A percentile compares a stretch with the other conserved stretches of the same genome.
Evolutionary conservation across 2,888 invertebrate genomes (phyloP).

Genomic region (Cryptosula pallasiana): DNA sequence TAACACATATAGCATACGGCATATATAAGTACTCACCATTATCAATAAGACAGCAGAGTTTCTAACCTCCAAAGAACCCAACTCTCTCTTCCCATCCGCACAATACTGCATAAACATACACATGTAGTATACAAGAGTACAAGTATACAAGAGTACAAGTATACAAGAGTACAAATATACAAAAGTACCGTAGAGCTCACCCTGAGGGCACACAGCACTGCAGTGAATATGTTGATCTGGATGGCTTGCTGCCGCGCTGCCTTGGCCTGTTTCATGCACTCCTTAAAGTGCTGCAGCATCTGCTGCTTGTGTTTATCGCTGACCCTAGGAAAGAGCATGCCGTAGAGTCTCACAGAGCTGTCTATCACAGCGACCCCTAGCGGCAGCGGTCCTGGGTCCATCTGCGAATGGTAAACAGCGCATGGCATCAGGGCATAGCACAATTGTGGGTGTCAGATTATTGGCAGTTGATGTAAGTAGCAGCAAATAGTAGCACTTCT

Average conservation of each 20-base stretch:
- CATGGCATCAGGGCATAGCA: too few relatives aligned
- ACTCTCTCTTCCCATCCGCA: conserved; percentile 73
- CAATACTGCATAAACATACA: conserved; percentile 58
- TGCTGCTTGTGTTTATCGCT: conserved; percentile 89
- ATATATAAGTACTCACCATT: conserved; percentile 61
- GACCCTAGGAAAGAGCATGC: conserved; percentile 86
- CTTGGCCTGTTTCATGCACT: conserved; percentile 84
- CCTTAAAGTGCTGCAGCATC: conserved; percentile 93
- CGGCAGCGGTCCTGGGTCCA: conserved; percentile 61
- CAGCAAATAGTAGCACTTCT: too few relatives aligned
- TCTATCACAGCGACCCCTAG: conserved; percentile 94
- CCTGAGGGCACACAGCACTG: conserved; percentile 78
- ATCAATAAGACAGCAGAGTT: conserved; percentile 70
- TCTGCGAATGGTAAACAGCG: neutral
- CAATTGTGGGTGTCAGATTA: too few relatives aligned
- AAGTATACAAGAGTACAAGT: neutral
- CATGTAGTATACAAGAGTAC: neutral
- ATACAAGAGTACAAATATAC: neutral
- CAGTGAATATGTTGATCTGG: conserved; percentile 93
- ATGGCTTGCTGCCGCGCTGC: conserved; percentile 85
- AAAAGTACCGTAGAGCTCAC: too few relatives aligned
- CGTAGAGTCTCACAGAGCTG: conserved; percentile 84
- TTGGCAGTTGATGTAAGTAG: too few relatives aligned
- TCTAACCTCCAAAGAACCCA: conserved; percentile 85
- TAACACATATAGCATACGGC: too few relatives aligned